A percentile compares a stretch with the other conserved stretches of the same genome.
These are phyloP conservation scores for Echinarachnius parma DNA, from an alignment of 53 echinoderm and acorn worm species.

Conservation along the genomic window DNA sequence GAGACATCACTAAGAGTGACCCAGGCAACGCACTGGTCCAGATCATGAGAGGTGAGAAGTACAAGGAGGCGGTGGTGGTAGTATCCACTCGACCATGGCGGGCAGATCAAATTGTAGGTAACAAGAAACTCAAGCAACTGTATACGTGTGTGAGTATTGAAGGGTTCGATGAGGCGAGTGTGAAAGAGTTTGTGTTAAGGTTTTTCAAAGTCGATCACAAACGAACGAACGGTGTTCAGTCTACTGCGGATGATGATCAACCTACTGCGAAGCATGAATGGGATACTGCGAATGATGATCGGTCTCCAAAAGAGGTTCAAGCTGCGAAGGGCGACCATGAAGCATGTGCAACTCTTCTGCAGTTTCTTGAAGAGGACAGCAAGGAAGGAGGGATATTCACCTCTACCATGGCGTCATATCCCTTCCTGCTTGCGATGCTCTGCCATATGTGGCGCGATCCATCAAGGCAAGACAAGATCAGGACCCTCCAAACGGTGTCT, in stretches of 20 bases:
- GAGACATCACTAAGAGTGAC: slow-evolving; percentile 3
- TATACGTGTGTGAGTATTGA: slow-evolving; percentile 6
- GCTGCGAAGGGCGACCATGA: too few relatives aligned
- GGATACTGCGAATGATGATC: too few relatives aligned
- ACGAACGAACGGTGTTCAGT: background rate
- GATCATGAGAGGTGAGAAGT: slow-evolving; percentile 21
- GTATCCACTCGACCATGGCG: slow-evolving; percentile 10
- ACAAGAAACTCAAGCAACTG: slow-evolving; percentile 8
- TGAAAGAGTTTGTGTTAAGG: background rate
- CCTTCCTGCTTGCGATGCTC: slow-evolving; percentile 1
- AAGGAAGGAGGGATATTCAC: background rate
- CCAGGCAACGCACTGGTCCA: background rate
- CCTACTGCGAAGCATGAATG: too few relatives aligned
- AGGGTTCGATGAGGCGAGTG: background rate
- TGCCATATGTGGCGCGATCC: slow-evolving; percentile 4
- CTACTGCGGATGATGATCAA: too few relatives aligned
- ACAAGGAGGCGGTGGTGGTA: slow-evolving; percentile 2
- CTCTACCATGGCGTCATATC: slow-evolving; percentile 1
- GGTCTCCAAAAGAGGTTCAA: too few relatives aligned
- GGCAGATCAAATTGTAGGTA: slow-evolving; percentile 4
- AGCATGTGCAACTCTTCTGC: too few relatives aligned
- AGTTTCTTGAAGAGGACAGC: slow-evolving; percentile 2
- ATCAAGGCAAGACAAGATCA: slow-evolving; percentile 1
- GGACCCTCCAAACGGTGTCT: slow-evolving; percentile 6
- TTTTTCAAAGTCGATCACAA: slow-evolving; percentile 1